A percentile compares a stretch with the other conserved stretches of the same genome.
Conservation (phyloP, 2,113 vertebrate species). For the Triplophysa tibetana region DNA sequence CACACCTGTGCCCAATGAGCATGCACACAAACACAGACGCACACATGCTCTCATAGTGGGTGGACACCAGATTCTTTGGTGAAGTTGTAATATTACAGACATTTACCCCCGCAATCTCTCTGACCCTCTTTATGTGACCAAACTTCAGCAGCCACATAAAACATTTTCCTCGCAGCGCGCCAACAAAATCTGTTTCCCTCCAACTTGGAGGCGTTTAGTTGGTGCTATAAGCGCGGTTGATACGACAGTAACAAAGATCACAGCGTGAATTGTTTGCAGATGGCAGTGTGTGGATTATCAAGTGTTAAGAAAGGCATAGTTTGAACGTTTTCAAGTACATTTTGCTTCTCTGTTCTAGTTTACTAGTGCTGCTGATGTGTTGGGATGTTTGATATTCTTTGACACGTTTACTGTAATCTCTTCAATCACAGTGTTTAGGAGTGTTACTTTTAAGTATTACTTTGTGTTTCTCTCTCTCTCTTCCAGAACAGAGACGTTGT, state of each 20-base stretch:
- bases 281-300: not conserved
- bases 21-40: not conserved
- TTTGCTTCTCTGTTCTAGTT: not conserved
- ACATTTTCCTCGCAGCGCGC: not conserved
- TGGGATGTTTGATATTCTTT: conserved; percentile 16
- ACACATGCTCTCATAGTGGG: not conserved
- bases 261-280: not conserved
- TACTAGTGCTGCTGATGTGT: not conserved
- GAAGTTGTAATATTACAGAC: conserved; percentile 32
- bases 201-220: not conserved
- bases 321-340: not conserved
- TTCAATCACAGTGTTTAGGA: too few species aligned
- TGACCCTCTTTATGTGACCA: not conserved
- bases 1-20: conserved; percentile 10
- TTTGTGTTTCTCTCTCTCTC: too few species aligned
- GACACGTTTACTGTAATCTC: not conserved
- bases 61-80: conserved; percentile 34
- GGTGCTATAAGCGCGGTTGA: not conserved
- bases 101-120: conserved; percentile 14
- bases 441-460: too few species aligned
- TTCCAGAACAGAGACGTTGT: too few species aligned
- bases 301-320: not conserved
- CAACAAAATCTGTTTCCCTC: not conserved
- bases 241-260: not conserved
- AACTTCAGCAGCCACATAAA: not conserved